phyloP scores from a whole-genome alignment of 37 sponge, comb jelly and placozoan genomes.

The Chondrosia reniformis region DNA sequence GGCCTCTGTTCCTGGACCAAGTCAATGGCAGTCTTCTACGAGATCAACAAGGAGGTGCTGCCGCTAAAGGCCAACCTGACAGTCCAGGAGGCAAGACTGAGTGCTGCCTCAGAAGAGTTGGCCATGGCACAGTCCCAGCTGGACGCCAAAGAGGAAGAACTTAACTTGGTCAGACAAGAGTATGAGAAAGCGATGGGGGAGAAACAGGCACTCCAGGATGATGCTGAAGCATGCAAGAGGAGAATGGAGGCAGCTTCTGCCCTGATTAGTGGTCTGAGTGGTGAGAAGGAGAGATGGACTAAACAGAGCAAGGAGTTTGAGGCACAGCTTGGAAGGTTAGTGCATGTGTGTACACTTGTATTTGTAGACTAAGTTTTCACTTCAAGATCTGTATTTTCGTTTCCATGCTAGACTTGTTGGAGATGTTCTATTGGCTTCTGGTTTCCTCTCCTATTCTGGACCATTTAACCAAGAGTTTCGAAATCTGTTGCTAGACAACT shows the following conservation, averaged over 20 bases:
- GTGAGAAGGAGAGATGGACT: slow-evolving; percentile 98
- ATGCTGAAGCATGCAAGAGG: slow-evolving; percentile 95
- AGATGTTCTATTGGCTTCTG: slow-evolving; percentile 93
- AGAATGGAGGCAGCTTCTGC: slow-evolving; percentile 97
- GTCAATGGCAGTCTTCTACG: slow-evolving; percentile 94
- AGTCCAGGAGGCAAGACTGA: slow-evolving; percentile 69
- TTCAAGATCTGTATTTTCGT: no score
- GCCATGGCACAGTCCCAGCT: slow-evolving; percentile 87
- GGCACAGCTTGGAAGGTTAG: slow-evolving; percentile 71
- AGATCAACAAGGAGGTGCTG: slow-evolving; percentile 96
- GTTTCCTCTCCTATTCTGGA: slow-evolving; percentile 97
- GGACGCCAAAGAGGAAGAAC: slow-evolving; percentile 90
- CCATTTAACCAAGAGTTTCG: slow-evolving; percentile 99
- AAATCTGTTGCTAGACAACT: slow-evolving; percentile 62
- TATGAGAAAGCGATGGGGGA: slow-evolving; percentile 96
- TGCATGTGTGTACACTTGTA: no score
- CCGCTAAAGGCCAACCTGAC: slow-evolving; percentile 98
- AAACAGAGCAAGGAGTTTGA: slow-evolving; percentile 94
- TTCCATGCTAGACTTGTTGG: slow-evolving; percentile 74
- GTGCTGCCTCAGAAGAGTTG: slow-evolving; percentile 69
- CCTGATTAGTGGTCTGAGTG: slow-evolving; percentile 93
- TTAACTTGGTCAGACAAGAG: slow-evolving; percentile 90
- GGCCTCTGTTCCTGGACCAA: slow-evolving; percentile 99
- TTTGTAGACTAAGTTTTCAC: no score
- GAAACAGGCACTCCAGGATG: slow-evolving; percentile 88